Conservation (phyloP, 1,140 invertebrate species). For the Colletes gigas region DNA sequence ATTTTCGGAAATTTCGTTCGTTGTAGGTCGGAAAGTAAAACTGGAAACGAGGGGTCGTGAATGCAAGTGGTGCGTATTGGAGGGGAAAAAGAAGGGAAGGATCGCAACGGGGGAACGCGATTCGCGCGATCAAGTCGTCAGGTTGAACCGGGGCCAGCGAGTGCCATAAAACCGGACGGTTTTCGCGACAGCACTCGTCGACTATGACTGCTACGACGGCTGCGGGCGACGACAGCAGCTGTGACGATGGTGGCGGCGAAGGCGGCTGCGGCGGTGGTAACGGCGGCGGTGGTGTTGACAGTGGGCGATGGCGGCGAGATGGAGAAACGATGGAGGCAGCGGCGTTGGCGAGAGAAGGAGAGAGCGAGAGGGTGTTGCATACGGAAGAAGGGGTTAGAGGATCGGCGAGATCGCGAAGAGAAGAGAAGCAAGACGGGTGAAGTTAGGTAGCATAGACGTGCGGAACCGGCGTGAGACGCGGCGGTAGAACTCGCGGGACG, state of each 20-base stretch:
- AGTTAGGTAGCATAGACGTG: conserved; percentile 20
- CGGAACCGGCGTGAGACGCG: conserved; percentile 21
- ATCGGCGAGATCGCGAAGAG: background rate
- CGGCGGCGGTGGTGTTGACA: background rate
- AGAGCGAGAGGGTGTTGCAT: conserved; percentile 12
- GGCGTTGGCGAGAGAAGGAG: conserved; percentile 7
- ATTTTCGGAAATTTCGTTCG: too few relatives aligned
- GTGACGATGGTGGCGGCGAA: background rate
- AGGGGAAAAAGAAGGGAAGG: too few relatives aligned
- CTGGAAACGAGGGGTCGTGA: too few relatives aligned
- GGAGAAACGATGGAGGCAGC: background rate
- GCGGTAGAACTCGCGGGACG: conserved; percentile 47
- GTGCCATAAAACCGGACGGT: conserved; percentile 33
- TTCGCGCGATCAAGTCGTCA: conserved; percentile 6
- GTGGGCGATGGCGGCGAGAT: conserved; percentile 4
- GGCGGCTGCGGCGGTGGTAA: background rate
- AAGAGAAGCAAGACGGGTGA: background rate
- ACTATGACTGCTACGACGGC: conserved; percentile 22
- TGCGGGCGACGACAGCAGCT: conserved; percentile 32
- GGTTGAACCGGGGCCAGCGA: background rate
- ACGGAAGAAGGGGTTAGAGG: conserved; percentile 34
- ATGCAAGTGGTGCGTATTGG: too few relatives aligned
- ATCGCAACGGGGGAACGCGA: background rate
- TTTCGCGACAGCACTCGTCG: conserved; percentile 45
- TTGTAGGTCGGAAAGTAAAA: too few relatives aligned